phyloP scores from a whole-genome alignment of 2,888 invertebrate species.

The Volucella zonaria region DNA sequence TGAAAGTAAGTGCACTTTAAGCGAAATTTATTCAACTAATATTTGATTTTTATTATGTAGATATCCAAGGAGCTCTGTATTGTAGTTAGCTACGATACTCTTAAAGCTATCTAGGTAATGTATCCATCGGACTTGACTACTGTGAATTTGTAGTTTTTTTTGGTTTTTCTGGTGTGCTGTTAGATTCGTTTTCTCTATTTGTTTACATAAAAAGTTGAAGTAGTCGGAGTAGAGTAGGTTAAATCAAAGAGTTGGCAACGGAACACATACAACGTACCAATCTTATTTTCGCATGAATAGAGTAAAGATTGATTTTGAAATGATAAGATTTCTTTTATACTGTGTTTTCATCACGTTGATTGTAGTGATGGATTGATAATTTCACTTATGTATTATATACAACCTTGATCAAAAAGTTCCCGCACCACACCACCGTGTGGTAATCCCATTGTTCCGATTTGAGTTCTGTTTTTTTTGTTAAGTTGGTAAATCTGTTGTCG shows the following conservation, averaged over 20 bases:
- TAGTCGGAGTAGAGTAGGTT: background rate
- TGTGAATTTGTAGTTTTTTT: constrained; percentile 1
- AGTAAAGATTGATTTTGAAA: constrained; percentile 19
- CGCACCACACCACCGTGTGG: no score
- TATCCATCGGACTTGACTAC: background rate
- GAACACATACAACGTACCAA: background rate
- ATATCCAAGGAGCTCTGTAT: background rate
- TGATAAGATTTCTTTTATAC: background rate
- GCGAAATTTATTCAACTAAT: constrained; percentile 27
- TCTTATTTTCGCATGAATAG: constrained; percentile 8
- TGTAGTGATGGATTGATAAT: no score
- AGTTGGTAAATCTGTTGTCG: no score
- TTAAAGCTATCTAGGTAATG: no score
- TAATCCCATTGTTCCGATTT: no score
- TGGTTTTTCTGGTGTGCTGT: background rate
- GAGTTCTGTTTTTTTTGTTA: no score
- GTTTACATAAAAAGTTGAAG: constrained; percentile 18
- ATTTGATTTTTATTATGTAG: constrained; percentile 19
- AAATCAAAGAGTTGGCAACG: background rate
- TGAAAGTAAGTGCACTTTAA: constrained; percentile 44
- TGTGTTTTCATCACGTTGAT: background rate
- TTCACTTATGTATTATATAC: no score
- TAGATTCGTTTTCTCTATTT: constrained; percentile 25
- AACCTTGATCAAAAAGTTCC: no score
- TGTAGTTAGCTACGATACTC: background rate